phyloP scores from a whole-genome alignment of 2,113 vertebrate genomes.

The Muscicapa adusta region DNA sequence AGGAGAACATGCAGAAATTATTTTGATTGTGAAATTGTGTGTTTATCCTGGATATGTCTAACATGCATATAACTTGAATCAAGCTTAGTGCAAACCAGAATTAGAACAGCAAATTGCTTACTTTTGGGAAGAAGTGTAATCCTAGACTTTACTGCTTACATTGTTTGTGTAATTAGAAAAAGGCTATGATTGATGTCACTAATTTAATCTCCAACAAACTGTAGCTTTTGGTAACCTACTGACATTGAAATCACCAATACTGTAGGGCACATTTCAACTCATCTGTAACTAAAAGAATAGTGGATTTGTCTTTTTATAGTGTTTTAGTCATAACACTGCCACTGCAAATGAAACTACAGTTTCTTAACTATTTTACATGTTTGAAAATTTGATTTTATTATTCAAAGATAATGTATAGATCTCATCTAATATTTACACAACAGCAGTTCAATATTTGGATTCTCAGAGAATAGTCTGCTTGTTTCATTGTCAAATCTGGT shows the following conservation, averaged over 20 bases:
- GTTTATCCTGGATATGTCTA: conserved; percentile 27
- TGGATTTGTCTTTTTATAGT: not conserved
- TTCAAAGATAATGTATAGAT: not conserved
- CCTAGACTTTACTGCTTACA: conserved; percentile 48
- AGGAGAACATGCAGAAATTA: not conserved
- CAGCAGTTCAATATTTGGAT: not conserved
- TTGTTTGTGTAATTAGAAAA: conserved; percentile 57
- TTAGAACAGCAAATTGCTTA: conserved; percentile 59
- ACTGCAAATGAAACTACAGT: not conserved
- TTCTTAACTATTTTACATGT: not conserved
- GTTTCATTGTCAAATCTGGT: not conserved
- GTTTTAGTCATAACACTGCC: not conserved
- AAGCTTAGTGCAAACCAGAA: conserved; percentile 2
- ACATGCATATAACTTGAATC: conserved; percentile 31
- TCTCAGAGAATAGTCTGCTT: not conserved
- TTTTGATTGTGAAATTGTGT: not conserved
- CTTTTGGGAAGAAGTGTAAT: conserved; percentile 52
- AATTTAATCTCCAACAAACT: conserved; percentile 29
- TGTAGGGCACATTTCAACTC: not conserved
- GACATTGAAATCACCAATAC: not conserved
- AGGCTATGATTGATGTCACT: conserved; percentile 5
- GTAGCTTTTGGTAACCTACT: not conserved
- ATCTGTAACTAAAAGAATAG: not conserved
- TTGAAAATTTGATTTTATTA: not conserved
- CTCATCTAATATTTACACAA: not conserved